phyloP scores from a whole-genome alignment of 2,113 vertebrate species.

The Nothoprocta pentlandii region DNA sequence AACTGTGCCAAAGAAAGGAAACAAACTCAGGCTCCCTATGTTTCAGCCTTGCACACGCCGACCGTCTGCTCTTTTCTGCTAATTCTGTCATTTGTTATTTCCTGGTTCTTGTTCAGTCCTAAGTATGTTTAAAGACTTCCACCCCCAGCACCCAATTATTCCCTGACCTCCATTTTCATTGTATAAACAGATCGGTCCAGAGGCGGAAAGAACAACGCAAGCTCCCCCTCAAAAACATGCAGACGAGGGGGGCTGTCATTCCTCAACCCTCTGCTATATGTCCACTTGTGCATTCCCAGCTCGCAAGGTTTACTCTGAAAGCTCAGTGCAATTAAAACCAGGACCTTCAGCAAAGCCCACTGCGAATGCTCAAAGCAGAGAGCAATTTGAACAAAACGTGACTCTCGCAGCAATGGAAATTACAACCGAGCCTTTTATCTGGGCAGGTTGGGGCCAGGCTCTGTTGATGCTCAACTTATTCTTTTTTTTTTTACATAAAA shows the following conservation, averaged over 20 bases:
- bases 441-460: conserved; percentile 47
- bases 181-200: background rate
- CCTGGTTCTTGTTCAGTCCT: background rate
- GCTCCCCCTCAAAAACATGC: background rate
- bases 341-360: conserved; percentile 42
- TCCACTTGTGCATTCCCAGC: background rate
- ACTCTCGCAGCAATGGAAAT: conserved; percentile 21
- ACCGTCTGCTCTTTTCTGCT: background rate
- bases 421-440: conserved; percentile 48
- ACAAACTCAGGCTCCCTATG: background rate
- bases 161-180: background rate
- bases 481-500: background rate
- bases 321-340: background rate
- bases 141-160: conserved; percentile 4
- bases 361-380: background rate
- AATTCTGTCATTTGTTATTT: background rate
- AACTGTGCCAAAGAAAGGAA: background rate
- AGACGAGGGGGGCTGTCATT: background rate
- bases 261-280: background rate
- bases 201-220: conserved; percentile 13
- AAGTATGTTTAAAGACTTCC: conserved; percentile 5
- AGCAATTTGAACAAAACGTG: conserved; percentile 8
- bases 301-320: background rate
- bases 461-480: background rate
- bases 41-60: background rate